Percentiles rank a stretch among this genome's conserved stretches.
phyloP scores from a whole-genome alignment of 2,888 invertebrate genomes.

The Chirona hameri region DNA sequence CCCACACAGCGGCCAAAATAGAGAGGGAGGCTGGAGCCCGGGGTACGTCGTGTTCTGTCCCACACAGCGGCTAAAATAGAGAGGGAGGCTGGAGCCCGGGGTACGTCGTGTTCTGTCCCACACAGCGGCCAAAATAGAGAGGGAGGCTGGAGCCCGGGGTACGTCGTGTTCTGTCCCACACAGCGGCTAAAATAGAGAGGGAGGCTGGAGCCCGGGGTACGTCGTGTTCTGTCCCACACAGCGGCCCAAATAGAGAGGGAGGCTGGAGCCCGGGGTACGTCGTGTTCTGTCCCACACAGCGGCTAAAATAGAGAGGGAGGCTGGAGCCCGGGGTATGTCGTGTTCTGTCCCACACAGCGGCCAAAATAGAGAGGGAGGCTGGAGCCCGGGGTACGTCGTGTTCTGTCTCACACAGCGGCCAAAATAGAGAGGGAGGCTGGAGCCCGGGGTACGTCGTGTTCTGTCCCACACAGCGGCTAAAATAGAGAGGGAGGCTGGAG shows the following conservation, averaged over 20 bases:
- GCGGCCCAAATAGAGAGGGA: no score
- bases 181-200: background rate
- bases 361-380: background rate
- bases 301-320: background rate
- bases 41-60: background rate
- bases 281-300: background rate
- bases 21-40: background rate
- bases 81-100: background rate
- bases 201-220: background rate
- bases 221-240: no score
- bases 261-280: background rate
- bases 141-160: background rate
- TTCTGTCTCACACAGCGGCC: background rate
- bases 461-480: no score
- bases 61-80: background rate
- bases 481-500: background rate
- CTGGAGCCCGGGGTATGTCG: background rate
- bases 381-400: background rate
- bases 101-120: background rate
- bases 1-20: no score
- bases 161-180: background rate
- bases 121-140: background rate
- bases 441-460: no score
- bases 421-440: background rate
- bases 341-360: background rate